Evolutionary conservation across 2,113 vertebrate genomes (phyloP).

Genomic region (Zosterops lateralis): DNA sequence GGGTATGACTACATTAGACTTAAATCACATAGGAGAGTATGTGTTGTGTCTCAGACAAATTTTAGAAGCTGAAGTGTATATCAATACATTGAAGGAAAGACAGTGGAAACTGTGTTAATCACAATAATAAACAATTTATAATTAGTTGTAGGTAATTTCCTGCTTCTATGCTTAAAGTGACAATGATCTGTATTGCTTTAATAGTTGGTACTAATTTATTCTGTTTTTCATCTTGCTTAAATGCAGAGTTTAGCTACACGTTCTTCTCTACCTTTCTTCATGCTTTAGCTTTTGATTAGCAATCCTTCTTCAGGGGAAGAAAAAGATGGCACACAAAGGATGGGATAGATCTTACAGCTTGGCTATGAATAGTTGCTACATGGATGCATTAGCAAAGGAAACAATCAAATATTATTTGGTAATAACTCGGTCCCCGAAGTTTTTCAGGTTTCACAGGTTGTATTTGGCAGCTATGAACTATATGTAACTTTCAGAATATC

Average conservation of each 20-base stretch:
- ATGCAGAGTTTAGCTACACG: not conserved
- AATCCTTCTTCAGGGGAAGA: not conserved
- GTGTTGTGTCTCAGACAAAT: not conserved
- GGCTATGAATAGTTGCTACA: rapidly evolving
- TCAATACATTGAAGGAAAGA: not conserved
- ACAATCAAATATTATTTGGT: not conserved
- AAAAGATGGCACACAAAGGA: not conserved
- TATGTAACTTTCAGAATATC: not conserved
- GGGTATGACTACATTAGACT: rapidly evolving
- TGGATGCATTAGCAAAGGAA: not conserved
- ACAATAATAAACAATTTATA: not conserved
- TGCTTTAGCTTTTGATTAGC: not conserved
- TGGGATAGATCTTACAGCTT: not conserved
- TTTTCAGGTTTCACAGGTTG: not conserved
- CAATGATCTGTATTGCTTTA: not conserved
- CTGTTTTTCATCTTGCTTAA: not conserved
- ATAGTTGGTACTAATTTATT: not conserved
- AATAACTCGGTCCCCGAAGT: not conserved
- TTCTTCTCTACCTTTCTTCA: not conserved
- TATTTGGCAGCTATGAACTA: not conserved
- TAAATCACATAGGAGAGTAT: not conserved
- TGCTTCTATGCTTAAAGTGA: not conserved
- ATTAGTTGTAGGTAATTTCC: not conserved
- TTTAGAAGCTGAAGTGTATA: not conserved
- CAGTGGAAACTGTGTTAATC: not conserved